Evolutionary conservation across 2,797 vertebrate species (phyloP), one percentile per base, ranked within the genome.

Genomic region (Cossypha niveicapilla): DNA sequence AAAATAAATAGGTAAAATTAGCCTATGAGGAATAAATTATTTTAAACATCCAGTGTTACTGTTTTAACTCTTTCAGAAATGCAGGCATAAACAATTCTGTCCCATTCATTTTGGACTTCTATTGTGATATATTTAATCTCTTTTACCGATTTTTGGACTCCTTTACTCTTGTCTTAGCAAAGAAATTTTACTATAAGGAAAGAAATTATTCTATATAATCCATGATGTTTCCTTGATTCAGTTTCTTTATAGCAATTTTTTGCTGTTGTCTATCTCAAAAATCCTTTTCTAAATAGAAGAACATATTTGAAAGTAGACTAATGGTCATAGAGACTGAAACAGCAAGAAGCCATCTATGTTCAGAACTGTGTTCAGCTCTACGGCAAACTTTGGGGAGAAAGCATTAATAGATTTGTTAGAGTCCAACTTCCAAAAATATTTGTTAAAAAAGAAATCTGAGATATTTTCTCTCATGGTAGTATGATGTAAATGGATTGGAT

Each of bases 171-270:
- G 3, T 34, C 7, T 45, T 51, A 67, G 15, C 1, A 87, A 42
- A 22, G 2, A 42, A 0, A 32, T 54, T 78, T 77, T 14, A 5
- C 58, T 34, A 67, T 24, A 30, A 10, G 7, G 11, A 22, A 19
- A 66, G 1, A 30, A 44, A 21, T 10, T 7, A 2, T 63, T 83
- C 14, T n/a, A 7, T 7, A 32, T 53, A 51, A 32, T 72, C 21
- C 6, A 6, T 35, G 13, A 8, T 10, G 2, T 30, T 73, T 60
- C 41, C 14, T 44, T 47, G 5, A 35, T 15, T 51, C 2, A 0
- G 2, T 62, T 73, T 65, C 24, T 73, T 77, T 60, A 28, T 21
- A 74, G 4, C 4, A 8, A 13, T 54, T 77, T 85, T 65, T 9
- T 10, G 32, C 23, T 39, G 3, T 16, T 65, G 3, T 71, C 37